These are phyloP conservation scores for Megalurothrips usitatus DNA, from an alignment of 2,888 invertebrate genomes.

Conservation along the genomic window DNA sequence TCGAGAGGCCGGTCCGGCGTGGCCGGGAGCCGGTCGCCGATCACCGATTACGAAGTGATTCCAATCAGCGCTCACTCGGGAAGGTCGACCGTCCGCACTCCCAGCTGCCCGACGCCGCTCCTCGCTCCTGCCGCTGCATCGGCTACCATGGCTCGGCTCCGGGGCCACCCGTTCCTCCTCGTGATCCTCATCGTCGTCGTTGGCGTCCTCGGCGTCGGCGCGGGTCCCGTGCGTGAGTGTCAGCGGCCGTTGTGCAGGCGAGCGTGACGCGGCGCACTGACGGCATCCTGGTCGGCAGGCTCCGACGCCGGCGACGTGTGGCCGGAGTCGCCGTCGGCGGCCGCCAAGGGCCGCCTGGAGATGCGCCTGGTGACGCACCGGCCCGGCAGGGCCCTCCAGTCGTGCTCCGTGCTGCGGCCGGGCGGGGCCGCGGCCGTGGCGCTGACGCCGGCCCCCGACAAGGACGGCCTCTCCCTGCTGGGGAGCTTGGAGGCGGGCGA, in stretches of 20 bases:
- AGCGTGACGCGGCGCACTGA: background rate
- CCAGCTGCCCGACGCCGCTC: too few relatives aligned
- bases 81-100: too few relatives aligned
- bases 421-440: background rate
- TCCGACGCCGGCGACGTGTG: background rate
- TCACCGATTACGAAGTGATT: too few relatives aligned
- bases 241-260: background rate
- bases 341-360: background rate
- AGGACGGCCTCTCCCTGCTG: background rate
- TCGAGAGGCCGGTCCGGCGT: too few relatives aligned
- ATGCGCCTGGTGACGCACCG: background rate
- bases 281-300: background rate
- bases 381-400: background rate
- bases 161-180: too few relatives aligned
- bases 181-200: too few relatives aligned
- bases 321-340: background rate
- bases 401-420: background rate
- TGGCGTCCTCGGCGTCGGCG: too few relatives aligned
- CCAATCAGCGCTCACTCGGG: too few relatives aligned
- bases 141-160: too few relatives aligned
- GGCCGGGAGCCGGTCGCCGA: too few relatives aligned
- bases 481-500: background rate
- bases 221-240: too few relatives aligned
- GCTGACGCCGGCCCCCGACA: background rate
- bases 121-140: too few relatives aligned